Evolutionary conservation across 1,140 invertebrate genomes (phyloP).

Genomic region (Araneus ventricosus): DNA sequence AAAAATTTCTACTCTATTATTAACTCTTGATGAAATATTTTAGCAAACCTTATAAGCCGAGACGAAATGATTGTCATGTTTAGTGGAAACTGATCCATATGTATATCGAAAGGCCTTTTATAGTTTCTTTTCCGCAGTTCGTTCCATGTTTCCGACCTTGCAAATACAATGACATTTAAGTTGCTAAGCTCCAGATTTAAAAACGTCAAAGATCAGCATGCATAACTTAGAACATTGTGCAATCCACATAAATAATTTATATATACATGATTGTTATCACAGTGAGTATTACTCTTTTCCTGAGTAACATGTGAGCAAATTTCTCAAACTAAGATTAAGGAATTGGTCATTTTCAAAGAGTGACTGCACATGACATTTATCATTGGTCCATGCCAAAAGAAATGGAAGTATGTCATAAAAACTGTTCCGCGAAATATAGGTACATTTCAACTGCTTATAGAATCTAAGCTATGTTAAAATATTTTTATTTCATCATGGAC

Average conservation of each 20-base stretch:
- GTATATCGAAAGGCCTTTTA: not conserved
- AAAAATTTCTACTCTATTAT: not conserved
- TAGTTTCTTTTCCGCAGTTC: not conserved
- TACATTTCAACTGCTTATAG: not conserved
- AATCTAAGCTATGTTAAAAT: not conserved
- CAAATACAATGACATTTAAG: conserved; percentile 43
- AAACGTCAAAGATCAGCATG: conserved; percentile 59
- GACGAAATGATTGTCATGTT: conserved; percentile 14
- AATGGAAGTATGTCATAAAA: no score
- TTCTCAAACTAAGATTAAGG: conserved; percentile 57
- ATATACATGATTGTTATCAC: conserved; percentile 75
- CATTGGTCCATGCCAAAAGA: not conserved
- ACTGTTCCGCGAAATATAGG: no score
- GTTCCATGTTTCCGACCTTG: conserved; percentile 44
- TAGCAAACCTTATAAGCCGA: not conserved
- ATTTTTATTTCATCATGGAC: not conserved
- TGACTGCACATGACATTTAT: conserved; percentile 21
- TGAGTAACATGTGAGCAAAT: conserved; percentile 72
- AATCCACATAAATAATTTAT: conserved; percentile 72
- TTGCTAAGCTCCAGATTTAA: conserved; percentile 66
- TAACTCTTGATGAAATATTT: not conserved
- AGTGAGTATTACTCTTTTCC: conserved; percentile 74
- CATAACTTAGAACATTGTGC: conserved; percentile 70
- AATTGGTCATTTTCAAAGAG: conserved; percentile 42
- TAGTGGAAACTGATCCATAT: not conserved